Conservation (phyloP, 2,797 vertebrate genomes). For the Triplophysa yarkandensis region DNA sequence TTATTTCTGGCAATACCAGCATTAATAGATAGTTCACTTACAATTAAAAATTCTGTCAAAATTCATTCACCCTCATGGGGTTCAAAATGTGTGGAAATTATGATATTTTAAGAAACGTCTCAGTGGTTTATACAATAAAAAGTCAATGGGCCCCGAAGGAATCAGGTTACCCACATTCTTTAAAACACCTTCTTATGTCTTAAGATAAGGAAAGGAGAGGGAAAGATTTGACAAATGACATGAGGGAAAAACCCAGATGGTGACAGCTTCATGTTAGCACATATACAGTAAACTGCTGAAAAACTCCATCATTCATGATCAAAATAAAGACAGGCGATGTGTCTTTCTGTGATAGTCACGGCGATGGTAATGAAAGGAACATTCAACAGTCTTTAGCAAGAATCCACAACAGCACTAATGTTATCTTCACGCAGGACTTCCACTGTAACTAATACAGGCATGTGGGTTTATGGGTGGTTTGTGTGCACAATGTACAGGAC, state of each 20-base stretch:
- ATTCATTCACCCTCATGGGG: no score
- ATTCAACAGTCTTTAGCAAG: conserved; percentile 25
- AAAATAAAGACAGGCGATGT: background rate
- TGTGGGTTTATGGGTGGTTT: conserved; percentile 50
- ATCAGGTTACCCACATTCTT: no score
- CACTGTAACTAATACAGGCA: conserved; percentile 16
- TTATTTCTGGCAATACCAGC: no score
- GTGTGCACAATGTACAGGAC: conserved; percentile 57
- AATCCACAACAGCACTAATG: conserved; percentile 34
- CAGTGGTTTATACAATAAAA: no score
- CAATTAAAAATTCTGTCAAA: no score
- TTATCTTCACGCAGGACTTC: conserved; percentile 24
- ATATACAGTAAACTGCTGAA: background rate
- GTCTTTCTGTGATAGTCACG: background rate
- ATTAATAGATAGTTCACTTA: no score
- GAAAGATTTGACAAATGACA: no score
- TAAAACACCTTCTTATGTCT: no score
- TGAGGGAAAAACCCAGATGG: background rate
- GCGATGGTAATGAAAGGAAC: background rate
- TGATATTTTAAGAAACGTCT: no score
- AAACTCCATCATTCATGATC: background rate
- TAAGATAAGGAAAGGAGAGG: no score
- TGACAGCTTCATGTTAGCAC: background rate
- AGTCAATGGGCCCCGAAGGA: no score
- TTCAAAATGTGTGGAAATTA: no score